phyloP scores from a whole-genome alignment of 2,888 invertebrate species.

The Tiphia femorata region DNA sequence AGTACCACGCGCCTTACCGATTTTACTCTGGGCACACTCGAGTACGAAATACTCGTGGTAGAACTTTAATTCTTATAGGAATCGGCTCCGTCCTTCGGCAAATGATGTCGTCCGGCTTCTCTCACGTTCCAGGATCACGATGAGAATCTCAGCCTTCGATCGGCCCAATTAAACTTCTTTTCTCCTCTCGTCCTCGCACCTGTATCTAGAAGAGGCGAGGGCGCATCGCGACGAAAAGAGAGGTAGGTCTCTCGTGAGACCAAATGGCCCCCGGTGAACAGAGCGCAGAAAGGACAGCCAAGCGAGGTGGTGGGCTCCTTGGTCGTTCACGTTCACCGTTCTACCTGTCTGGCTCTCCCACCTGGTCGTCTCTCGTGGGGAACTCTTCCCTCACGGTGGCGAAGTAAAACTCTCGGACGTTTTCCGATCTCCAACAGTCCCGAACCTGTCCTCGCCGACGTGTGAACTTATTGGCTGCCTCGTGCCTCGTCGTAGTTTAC shows the following conservation, averaged over 20 bases:
- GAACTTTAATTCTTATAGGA: no score
- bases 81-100: no score
- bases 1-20: no score
- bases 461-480: slow-evolving; percentile 28
- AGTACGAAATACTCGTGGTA: no score
- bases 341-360: slow-evolving; percentile 44
- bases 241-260: no score
- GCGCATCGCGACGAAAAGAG: background rate
- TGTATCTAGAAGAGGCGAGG: background rate
- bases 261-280: background rate
- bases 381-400: slow-evolving; percentile 45
- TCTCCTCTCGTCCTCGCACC: background rate
- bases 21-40: no score
- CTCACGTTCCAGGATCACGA: no score
- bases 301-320: slow-evolving; percentile 15
- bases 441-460: slow-evolving; percentile 59
- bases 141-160: background rate
- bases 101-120: no score
- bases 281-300: background rate
- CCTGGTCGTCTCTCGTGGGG: slow-evolving; percentile 26
- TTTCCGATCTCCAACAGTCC: slow-evolving; percentile 66
- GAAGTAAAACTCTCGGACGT: slow-evolving; percentile 66
- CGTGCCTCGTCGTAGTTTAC: no score
- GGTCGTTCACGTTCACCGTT: slow-evolving; percentile 38
- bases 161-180: background rate